Percentiles rank a stretch among this genome's conserved stretches.
Evolutionary conservation across 2,888 invertebrate species (phyloP).

Genomic region (Metopia argyrocephala): DNA sequence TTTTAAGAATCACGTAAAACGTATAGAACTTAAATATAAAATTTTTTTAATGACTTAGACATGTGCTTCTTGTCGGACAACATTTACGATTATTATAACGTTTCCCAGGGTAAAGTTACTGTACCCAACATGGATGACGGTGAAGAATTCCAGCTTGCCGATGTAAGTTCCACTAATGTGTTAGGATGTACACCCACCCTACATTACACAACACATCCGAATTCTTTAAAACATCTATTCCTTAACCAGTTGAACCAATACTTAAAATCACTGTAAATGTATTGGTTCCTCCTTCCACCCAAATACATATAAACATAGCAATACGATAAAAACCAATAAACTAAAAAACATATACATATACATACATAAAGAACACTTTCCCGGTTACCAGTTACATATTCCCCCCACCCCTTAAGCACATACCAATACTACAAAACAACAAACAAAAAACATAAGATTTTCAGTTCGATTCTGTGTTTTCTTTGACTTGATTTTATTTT

Average conservation of each 20-base stretch:
- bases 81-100: conserved; percentile 95
- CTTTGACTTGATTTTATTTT: not conserved
- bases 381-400: too few relatives aligned
- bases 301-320: not conserved
- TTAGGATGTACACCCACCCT: conserved; percentile 20
- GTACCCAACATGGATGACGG: conserved; percentile 97
- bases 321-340: too few relatives aligned
- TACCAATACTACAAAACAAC: not conserved
- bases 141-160: conserved; percentile 93
- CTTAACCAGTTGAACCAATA: conserved; percentile 33
- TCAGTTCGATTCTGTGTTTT: conserved; percentile 61
- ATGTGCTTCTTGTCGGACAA: conserved; percentile 90
- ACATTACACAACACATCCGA: conserved; percentile 10
- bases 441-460: conserved; percentile 63
- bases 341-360: too few relatives aligned
- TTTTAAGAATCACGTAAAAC: conserved; percentile 62
- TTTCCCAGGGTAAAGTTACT: conserved; percentile 97
- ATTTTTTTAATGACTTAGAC: conserved; percentile 81
- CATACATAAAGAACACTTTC: too few relatives aligned
- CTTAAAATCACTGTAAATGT: conserved; percentile 19
- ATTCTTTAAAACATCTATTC: conserved; percentile 10
- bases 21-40: conserved; percentile 55
- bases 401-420: not conserved
- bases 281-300: conserved; percentile 9
- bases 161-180: conserved; percentile 84